phyloP scores from a whole-genome alignment of 1,140 invertebrate species.

The Polypedilum pembai region DNA sequence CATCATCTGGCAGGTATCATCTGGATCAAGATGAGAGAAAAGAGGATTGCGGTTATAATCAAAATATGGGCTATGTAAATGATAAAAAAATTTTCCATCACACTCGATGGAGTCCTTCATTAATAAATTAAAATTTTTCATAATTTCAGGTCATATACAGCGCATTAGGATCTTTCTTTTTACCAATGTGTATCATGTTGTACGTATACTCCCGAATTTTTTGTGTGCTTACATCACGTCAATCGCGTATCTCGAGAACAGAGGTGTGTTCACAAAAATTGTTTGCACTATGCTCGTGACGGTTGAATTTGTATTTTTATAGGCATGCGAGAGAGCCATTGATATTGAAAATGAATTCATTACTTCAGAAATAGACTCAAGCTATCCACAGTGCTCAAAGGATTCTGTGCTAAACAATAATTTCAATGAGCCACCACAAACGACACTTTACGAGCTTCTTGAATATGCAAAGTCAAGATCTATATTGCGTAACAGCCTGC shows the following conservation, averaged over 20 bases:
- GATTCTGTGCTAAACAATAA: neutral
- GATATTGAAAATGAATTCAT: slow-evolving; percentile 36
- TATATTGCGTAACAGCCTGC: neutral
- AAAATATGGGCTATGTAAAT: slow-evolving; percentile 77
- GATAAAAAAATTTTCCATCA: slow-evolving; percentile 46
- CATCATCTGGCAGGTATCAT: slow-evolving; percentile 52
- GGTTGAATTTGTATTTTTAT: neutral
- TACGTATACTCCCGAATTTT: slow-evolving; percentile 86
- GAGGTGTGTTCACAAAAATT: slow-evolving; percentile 29
- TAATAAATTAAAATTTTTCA: neutral
- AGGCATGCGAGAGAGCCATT: neutral
- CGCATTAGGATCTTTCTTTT: slow-evolving; percentile 85
- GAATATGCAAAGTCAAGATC: neutral
- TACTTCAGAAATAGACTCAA: slow-evolving; percentile 34
- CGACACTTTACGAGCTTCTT: slow-evolving; percentile 9
- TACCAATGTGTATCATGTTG: slow-evolving; percentile 85
- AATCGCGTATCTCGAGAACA: slow-evolving; percentile 42
- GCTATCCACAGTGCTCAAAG: slow-evolving; percentile 23
- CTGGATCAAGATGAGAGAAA: slow-evolving; percentile 50
- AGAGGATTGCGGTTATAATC: slow-evolving; percentile 62
- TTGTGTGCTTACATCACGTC: slow-evolving; percentile 65
- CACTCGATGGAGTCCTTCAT: neutral
- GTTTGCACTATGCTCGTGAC: neutral
- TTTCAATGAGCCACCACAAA: neutral
- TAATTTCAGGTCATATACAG: slow-evolving; percentile 43